phyloP scores from a whole-genome alignment of 2,797 vertebrate species.

The Limnodromus scolopaceus region DNA sequence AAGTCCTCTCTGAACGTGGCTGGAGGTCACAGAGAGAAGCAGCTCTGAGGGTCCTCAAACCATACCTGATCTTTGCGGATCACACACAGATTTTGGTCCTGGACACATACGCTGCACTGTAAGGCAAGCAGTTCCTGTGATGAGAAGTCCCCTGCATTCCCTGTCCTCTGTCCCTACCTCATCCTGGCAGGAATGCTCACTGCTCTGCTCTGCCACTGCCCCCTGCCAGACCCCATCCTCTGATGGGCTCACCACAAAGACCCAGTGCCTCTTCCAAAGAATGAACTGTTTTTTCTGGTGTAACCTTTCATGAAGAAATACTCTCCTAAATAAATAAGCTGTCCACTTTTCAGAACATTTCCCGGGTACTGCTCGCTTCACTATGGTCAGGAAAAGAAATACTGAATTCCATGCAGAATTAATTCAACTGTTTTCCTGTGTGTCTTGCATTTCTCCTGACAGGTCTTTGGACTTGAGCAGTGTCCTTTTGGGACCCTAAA shows the following conservation, averaged over 20 bases:
- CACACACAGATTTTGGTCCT: neutral
- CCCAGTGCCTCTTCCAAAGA: neutral
- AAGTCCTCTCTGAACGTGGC: neutral
- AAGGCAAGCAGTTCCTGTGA: neutral
- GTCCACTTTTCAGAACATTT: neutral
- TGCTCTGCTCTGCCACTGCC: neutral
- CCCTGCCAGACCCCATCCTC: neutral
- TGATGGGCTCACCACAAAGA: neutral
- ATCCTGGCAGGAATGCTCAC: neutral
- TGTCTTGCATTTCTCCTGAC: neutral
- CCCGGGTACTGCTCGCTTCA: neutral
- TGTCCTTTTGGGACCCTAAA: neutral
- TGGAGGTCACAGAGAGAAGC: neutral
- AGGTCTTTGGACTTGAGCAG: neutral
- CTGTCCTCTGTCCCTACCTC: neutral
- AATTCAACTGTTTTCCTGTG: neutral
- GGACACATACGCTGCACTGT: rapidly evolving
- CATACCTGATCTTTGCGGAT: rapidly evolving
- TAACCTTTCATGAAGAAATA: neutral
- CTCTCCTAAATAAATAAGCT: neutral
- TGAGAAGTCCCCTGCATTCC: neutral
- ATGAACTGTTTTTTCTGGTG: neutral
- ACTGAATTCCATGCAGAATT: neutral
- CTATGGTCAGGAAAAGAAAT: neutral
- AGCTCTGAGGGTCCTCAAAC: neutral